phyloP scores from a whole-genome alignment of 37 sponge, comb jelly and placozoan genomes.

The Agelas oroides region DNA sequence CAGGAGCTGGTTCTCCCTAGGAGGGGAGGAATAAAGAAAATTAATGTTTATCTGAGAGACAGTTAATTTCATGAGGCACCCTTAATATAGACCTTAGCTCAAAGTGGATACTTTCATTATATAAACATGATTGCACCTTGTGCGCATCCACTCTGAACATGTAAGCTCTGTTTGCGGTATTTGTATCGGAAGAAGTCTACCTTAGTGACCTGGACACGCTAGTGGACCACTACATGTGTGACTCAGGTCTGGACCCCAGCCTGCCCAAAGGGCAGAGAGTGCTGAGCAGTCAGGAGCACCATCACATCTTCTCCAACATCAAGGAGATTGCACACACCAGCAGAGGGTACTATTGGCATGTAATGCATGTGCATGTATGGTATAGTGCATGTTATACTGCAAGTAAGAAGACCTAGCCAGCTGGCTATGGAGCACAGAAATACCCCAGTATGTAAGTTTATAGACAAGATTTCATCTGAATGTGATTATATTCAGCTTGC shows the following conservation, averaged over 20 bases:
- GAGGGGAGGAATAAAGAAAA: no score
- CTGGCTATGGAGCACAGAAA: no score
- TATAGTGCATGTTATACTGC: background rate
- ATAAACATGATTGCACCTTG: no score
- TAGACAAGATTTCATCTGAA: no score
- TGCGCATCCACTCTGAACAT: no score
- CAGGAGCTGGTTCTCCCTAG: no score
- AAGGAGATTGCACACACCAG: background rate
- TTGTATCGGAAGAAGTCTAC: background rate
- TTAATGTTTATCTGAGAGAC: no score
- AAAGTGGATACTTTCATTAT: no score
- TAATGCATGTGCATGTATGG: background rate
- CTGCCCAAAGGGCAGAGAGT: background rate
- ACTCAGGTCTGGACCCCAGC: slow-evolving; percentile 16
- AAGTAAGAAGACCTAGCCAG: background rate
- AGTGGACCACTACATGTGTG: slow-evolving; percentile 9
- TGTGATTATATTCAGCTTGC: no score
- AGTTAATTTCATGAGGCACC: no score
- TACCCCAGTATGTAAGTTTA: no score
- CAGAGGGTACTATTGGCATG: background rate
- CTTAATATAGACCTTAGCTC: no score
- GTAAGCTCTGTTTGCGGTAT: background rate
- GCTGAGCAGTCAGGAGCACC: background rate
- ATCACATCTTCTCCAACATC: background rate
- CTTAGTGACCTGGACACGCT: background rate